Evolutionary conservation across 2,888 invertebrate genomes (phyloP), one percentile per base, ranked within the genome.

Genomic region (Hedychridium roseum): DNA sequence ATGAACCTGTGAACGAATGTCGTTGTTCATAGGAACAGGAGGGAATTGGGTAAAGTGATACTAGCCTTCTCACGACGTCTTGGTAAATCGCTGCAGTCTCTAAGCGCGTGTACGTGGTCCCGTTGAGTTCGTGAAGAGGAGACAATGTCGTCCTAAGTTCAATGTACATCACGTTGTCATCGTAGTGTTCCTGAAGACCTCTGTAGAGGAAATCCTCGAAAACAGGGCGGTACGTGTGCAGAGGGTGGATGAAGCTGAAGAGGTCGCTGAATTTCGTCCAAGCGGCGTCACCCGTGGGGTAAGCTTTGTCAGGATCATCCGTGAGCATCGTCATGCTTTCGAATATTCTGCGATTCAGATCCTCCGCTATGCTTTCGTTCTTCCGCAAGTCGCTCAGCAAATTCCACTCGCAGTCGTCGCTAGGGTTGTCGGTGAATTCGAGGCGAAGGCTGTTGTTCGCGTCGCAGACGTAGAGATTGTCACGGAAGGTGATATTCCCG

Each of bases 191-290:
- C 50, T 80, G 76, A 2, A 90, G 73, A 0, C 84, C 85, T 54
- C 85, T 85, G 57, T 86, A 86, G 59, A 86, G 85, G 66, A 88
- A 88, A 49, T 85, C 84, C 37, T 83, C 83, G 82, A 86, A 88
- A 5, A 86, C 82, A 0, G 87, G 86, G 30, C 83, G 83, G 66
- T 86, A 88, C 0, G 82, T 79, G 2, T 88, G 49, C 54, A 90
- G 64, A 0, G 84, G 83, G 2, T 69, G 68, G 0, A 86, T 79
- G 0, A 83, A 80, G 0, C 14, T 40, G 51, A 90, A 88, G 37
- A 85, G 84, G 0, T 78, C 67, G 64, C 78, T 74, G 60, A 89
- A 88, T 4, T 75, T 70, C 0, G 55, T 45, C 89, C 89, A 89
- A 0, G 84, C 83, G 3, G 79, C 81, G 54, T 83, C 82, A 3